Percentiles rank a stretch among this genome's conserved stretches.
Evolutionary conservation across 2,113 vertebrate genomes (phyloP).

Genomic region (Maccullochella peelii): DNA sequence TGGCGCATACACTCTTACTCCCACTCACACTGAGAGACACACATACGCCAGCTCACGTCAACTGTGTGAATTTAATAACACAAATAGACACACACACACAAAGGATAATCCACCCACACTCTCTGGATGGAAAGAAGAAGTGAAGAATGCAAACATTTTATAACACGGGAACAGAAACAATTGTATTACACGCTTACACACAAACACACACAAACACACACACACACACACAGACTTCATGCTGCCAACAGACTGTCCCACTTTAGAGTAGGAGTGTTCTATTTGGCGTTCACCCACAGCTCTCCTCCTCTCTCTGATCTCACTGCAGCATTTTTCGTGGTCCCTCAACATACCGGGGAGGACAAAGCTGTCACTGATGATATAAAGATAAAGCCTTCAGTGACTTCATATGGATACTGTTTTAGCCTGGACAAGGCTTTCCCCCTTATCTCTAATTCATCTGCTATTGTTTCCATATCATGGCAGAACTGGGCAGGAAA

Average conservation of each 20-base stretch:
- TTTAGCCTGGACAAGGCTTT: constrained; percentile 13
- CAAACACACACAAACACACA: constrained; percentile 19
- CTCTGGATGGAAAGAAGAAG: constrained; percentile 39
- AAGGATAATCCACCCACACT: constrained; percentile 66
- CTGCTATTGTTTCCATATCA: constrained; percentile 35
- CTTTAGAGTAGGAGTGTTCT: constrained; percentile 74
- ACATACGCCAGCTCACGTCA: constrained; percentile 56
- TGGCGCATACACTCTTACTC: constrained; percentile 69
- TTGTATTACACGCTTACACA: constrained; percentile 45
- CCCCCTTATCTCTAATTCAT: not conserved
- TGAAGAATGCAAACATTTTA: constrained; percentile 71
- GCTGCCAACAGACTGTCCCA: constrained; percentile 78
- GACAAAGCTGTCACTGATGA: constrained; percentile 56
- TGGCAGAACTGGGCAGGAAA: constrained; percentile 18
- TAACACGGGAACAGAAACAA: constrained; percentile 61
- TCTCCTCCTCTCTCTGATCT: constrained; percentile 65
- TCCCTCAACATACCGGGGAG: constrained; percentile 39
- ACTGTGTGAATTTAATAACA: constrained; percentile 64
- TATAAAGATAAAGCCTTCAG: constrained; percentile 40
- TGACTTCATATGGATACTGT: constrained; percentile 23
- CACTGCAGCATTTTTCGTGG: constrained; percentile 55
- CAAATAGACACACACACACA: constrained; percentile 60
- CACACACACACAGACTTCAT: constrained; percentile 39
- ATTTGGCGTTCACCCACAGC: constrained; percentile 71
- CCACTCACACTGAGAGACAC: constrained; percentile 69